Base-by-base conservation (phyloP, 2,113 vertebrate genomes). In the Oreochromis aureus region DNA sequence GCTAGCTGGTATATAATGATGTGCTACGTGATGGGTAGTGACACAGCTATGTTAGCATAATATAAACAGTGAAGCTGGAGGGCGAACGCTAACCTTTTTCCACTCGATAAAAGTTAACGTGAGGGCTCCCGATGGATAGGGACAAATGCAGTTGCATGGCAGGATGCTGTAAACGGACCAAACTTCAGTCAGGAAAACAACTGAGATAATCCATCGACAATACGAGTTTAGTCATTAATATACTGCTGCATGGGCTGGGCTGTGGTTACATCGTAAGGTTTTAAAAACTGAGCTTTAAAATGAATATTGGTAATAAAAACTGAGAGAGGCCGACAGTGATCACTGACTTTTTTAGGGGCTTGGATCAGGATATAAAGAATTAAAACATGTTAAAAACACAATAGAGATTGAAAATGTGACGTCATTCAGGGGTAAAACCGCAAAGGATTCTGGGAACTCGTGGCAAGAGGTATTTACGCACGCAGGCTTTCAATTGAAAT, bases 221-320 rank as follows among this genome's bases (percentile, higher is more conserved):
- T 32, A 32, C 30, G 4, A 32, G 30, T 4, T 32, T 32, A 32
- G 13, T 30, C 56, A 58, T 30, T 58, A 30, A 30, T 58, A 58
- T 30, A 58, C 2, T 30, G 56, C 56, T 58, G 24, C 56, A 30
- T 16, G 5, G 1, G 58, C 58, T 61, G 27, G 58, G 27, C 27
- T 61, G 27, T 0, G 27, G 58, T 61, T 61, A 61, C 58, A 61
- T 61, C 8, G 0, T 32, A 61, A 10, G 58, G 27, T 61, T 61
- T 61, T 61, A 18, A 6, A 61, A 6, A 32, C 58, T 18, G 30
- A 61, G 5, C 30, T 61, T 32, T 6, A 18, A 61, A 61, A 61
- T 10, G 58, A 32, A 0, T 8, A 18, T 8, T 32, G 32, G 27
- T 32, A 4, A 32, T 32, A 32, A 32, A 0, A 61, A 32, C 8